Conservation (phyloP, 2,888 invertebrate genomes). For the Drosophila neoperkinsi region DNA sequence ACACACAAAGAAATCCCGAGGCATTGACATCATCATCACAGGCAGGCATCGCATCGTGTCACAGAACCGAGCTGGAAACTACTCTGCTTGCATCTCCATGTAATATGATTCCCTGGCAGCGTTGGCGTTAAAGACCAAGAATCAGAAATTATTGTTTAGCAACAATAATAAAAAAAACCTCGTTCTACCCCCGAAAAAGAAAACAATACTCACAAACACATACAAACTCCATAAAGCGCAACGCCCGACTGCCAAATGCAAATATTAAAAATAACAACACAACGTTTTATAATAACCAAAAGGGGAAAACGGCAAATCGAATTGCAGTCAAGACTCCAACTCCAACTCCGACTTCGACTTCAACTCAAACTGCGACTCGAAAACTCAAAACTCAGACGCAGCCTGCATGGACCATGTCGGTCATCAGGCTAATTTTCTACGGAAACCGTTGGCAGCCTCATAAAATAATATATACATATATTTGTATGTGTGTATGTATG, state of each 20-base stretch:
- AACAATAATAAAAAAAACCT: slow-evolving; percentile 70
- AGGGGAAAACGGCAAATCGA: slow-evolving; percentile 78
- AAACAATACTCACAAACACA: background rate
- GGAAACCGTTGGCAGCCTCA: slow-evolving; percentile 68
- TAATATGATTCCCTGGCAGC: slow-evolving; percentile 61
- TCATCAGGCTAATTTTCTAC: slow-evolving; percentile 71
- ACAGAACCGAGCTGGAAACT: slow-evolving; percentile 17
- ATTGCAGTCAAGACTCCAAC: slow-evolving; percentile 65
- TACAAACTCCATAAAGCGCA: slow-evolving; percentile 62
- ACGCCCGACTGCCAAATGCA: slow-evolving; percentile 79
- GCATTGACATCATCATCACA: slow-evolving; percentile 66
- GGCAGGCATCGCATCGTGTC: slow-evolving; percentile 27
- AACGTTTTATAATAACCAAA: slow-evolving; percentile 74
- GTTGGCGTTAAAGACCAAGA: slow-evolving; percentile 69
- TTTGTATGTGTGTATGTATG: slow-evolving; percentile 4
- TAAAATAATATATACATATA: slow-evolving; percentile 47
- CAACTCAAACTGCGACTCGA: slow-evolving; percentile 8
- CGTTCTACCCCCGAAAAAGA: slow-evolving; percentile 63
- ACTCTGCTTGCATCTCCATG: slow-evolving; percentile 28
- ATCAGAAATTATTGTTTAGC: slow-evolving; percentile 79
- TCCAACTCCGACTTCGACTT: background rate
- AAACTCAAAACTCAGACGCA: slow-evolving; percentile 43
- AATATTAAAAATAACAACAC: slow-evolving; percentile 67
- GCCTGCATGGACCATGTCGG: slow-evolving; percentile 63
- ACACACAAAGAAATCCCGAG: slow-evolving; percentile 31